Evolutionary conservation across 2,113 vertebrate genomes (phyloP).

Genomic region (Oreotrochilus melanogaster): DNA sequence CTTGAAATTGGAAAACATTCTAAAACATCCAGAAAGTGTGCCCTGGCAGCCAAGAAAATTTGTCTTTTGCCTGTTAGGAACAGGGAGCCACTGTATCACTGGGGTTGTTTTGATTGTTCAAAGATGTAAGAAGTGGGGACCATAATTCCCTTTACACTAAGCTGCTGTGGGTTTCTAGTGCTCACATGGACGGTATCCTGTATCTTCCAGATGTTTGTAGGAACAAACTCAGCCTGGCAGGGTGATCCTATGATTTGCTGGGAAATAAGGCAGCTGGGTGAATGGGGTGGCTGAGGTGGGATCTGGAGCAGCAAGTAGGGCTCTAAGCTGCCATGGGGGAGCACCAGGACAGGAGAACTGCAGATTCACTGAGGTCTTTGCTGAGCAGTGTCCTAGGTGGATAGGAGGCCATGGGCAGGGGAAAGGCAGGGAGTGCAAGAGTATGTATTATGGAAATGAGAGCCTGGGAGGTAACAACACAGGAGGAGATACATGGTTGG

Average conservation of each 20-base stretch:
- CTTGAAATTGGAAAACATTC: not conserved
- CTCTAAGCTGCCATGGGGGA: not conserved
- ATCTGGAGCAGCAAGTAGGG: not conserved
- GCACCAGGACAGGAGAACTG: not conserved
- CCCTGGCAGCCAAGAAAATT: not conserved
- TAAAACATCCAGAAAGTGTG: not conserved
- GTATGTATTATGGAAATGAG: not conserved
- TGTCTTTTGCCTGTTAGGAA: not conserved
- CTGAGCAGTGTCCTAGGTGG: not conserved
- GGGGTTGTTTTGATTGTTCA: not conserved
- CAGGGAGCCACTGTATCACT: fast-evolving
- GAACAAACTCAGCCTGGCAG: not conserved
- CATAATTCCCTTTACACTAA: not conserved
- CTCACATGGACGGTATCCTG: not conserved
- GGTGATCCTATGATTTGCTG: not conserved
- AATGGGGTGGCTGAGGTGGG: not conserved
- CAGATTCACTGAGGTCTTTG: not conserved
- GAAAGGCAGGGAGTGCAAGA: not conserved
- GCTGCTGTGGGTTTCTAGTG: not conserved
- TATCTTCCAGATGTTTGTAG: not conserved
- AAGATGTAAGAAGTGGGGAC: not conserved
- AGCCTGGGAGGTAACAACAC: not conserved
- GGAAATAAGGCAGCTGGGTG: not conserved
- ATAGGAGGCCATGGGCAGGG: not conserved
- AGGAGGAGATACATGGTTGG: not conserved